These are phyloP conservation scores for Eledona agricola DNA, from an alignment of 2,888 invertebrate genomes.

Conservation along the genomic window DNA sequence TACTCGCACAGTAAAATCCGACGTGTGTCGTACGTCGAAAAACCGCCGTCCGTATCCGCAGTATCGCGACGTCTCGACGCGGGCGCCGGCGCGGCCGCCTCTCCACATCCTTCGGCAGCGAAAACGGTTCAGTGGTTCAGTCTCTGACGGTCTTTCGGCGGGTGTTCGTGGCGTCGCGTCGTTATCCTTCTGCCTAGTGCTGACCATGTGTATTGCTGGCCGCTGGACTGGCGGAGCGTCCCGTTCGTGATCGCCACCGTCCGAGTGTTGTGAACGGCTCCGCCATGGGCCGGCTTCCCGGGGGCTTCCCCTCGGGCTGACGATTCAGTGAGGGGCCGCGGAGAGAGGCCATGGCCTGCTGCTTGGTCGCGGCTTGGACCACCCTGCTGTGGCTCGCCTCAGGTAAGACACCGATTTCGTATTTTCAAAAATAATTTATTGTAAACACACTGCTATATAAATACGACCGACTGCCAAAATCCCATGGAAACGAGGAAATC, in stretches of 20 bases:
- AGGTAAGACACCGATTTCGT: conserved; percentile 48
- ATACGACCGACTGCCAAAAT: conserved; percentile 25
- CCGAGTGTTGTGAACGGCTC: conserved; percentile 32
- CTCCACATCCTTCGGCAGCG: conserved; percentile 29
- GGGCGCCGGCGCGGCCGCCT: conserved; percentile 37
- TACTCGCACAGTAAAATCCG: neutral
- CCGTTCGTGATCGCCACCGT: conserved; percentile 33
- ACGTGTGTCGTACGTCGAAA: neutral
- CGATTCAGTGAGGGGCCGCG: conserved; percentile 62
- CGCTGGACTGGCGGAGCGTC: conserved; percentile 37
- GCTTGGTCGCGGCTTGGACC: conserved; percentile 61
- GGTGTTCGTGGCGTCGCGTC: conserved; percentile 19
- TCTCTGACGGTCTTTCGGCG: conserved; percentile 39
- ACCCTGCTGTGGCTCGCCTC: conserved; percentile 61
- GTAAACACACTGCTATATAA: conserved; percentile 24
- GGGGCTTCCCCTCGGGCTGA: conserved; percentile 70
- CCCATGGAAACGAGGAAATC: conserved; percentile 12
- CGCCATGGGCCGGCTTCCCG: conserved; percentile 59
- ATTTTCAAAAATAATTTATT: conserved; percentile 26
- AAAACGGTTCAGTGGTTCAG: conserved; percentile 27
- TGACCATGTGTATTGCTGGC: conserved; percentile 48
- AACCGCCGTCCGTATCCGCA: conserved; percentile 28
- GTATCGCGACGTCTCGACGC: conserved; percentile 38
- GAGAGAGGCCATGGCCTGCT: conserved; percentile 58
- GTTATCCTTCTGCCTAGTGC: conserved; percentile 37